A percentile compares a stretch with the other conserved stretches of the same genome.
phyloP scores from a whole-genome alignment of 1,140 invertebrate species.

The Drosophila takahashii region DNA sequence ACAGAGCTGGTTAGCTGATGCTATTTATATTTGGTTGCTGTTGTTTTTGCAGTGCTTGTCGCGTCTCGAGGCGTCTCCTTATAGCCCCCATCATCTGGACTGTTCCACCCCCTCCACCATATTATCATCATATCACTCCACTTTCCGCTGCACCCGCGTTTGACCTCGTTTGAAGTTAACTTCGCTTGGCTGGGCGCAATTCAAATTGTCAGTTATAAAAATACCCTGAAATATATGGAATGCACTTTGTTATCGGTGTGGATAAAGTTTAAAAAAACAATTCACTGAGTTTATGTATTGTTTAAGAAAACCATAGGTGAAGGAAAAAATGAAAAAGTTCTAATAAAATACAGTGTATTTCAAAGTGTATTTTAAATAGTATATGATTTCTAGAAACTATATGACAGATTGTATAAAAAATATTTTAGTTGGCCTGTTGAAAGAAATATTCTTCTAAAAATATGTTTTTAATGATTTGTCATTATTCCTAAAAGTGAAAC shows the following conservation, averaged over 20 bases:
- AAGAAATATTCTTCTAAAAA: not conserved
- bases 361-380: no score
- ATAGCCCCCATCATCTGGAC: constrained; percentile 37
- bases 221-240: constrained; percentile 45
- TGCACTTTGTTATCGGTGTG: constrained; percentile 2
- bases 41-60: constrained; percentile 34
- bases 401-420: no score
- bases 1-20: constrained; percentile 33
- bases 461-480: not conserved
- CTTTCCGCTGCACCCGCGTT: constrained; percentile 18
- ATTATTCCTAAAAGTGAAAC: not conserved
- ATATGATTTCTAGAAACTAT: no score
- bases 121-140: not conserved
- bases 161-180: constrained; percentile 49
- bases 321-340: no score
- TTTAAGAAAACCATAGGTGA: no score
- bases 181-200: constrained; percentile 34
- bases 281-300: no score
- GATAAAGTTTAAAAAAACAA: no score
- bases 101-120: constrained; percentile 3
- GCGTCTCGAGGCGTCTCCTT: constrained; percentile 17
- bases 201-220: constrained; percentile 48
- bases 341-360: no score
- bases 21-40: constrained; percentile 53
- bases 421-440: not conserved